Conservation (phyloP, 2,888 invertebrate genomes). For the Coecobrya sp. region DNA sequence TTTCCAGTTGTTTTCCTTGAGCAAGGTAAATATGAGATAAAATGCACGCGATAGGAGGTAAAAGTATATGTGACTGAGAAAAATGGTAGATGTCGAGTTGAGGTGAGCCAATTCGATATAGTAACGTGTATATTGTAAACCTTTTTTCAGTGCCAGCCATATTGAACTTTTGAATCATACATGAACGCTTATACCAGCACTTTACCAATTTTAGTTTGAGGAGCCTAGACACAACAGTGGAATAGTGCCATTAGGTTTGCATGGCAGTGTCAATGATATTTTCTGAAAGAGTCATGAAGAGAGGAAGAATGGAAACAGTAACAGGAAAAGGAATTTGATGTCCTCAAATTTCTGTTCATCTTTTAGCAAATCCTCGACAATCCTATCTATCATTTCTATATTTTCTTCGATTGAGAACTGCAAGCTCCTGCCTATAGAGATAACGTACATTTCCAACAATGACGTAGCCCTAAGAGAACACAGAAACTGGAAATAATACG, state of each 20-base stretch:
- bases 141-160: neutral
- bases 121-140: neutral
- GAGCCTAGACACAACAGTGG: constrained; percentile 9
- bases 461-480: neutral
- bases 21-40: constrained; percentile 25
- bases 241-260: neutral
- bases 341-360: constrained; percentile 57
- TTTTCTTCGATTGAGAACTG: neutral
- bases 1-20: constrained; percentile 41
- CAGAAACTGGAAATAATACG: neutral
- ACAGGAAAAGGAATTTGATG: constrained; percentile 51
- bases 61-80: constrained; percentile 40
- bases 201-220: constrained; percentile 48
- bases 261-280: constrained; percentile 34
- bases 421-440: neutral
- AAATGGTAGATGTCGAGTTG: constrained; percentile 40
- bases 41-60: constrained; percentile 60
- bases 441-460: neutral
- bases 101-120: constrained; percentile 30
- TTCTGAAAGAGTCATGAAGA: constrained; percentile 3
- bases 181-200: neutral
- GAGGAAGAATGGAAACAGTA: constrained; percentile 18
- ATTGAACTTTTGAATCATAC: constrained; percentile 21
- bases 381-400: constrained; percentile 44
- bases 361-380: constrained; percentile 51